Evolutionary conservation across 2,113 vertebrate species (phyloP), one percentile per base, ranked within the genome.

Genomic region (Amazona vittata): DNA sequence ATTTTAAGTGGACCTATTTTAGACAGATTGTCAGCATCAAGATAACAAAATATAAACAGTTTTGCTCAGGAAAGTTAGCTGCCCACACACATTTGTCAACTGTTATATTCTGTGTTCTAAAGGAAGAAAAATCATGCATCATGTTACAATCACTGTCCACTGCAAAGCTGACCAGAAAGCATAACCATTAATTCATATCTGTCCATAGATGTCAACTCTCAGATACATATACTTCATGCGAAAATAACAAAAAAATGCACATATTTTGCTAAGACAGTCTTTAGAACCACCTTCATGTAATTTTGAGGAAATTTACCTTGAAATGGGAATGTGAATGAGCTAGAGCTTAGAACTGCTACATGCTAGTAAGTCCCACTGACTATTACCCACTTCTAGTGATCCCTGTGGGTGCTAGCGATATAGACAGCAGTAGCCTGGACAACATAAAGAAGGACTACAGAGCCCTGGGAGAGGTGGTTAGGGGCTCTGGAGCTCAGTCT

Each of bases 121-220:
- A 83, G 74, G 67, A 88, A 94, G 95, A 93, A 75, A 50, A 69
- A 83, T 80, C 59, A 85, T 96, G 97, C 59, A 93, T 97, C 89
- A 73, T 92, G 50, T 83, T 96, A 16, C 53, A 83, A 78, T 87
- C 82, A 71, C 74, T 95, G 86, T 94, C 87, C 74, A 93, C n/a
- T 47, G 41, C 52, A 94, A 89, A 84, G 86, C 69, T 92, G 80
- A 84, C 91, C 46, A 90, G 73, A 47, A 89, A n/a, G 64, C 44
- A 52, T 86, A 94, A 92, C 79, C 71, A 91, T 96, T 94, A 87
- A 96, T 95, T 96, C 41, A 29, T 76, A 82, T 90, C 86, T 94
- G 69, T 94, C 28, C 12, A 17, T 29, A 84, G 71, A 50, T 64
- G 35, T 91, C 65, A 92, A 20, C 37, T 65, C 26, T 83, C 76